A percentile compares a stretch with the other conserved stretches of the same genome.
Conservation (phyloP, 1,140 invertebrate genomes). For the Lepidotrigona ventralis region DNA sequence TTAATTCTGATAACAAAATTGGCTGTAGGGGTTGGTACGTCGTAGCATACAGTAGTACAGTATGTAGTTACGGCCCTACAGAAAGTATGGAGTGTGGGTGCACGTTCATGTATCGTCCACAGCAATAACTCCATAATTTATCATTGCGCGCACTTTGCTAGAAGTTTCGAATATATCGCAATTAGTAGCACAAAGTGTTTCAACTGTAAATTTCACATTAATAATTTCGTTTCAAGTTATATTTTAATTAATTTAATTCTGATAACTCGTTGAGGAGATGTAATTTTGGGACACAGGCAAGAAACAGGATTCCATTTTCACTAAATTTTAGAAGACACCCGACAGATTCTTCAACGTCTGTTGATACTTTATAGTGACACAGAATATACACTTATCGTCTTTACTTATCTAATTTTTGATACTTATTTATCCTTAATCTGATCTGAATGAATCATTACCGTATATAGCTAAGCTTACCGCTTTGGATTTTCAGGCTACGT, state of each 20-base stretch:
- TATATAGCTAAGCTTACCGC: neutral
- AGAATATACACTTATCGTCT: neutral
- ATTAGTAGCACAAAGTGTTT: no score
- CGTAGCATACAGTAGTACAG: no score
- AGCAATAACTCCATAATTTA: neutral
- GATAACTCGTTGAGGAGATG: neutral
- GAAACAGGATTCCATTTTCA: neutral
- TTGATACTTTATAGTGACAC: neutral
- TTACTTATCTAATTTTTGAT: neutral
- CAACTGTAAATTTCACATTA: no score
- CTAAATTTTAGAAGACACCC: neutral
- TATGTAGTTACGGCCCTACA: no score
- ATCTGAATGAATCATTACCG: neutral
- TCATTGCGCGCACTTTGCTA: neutral
- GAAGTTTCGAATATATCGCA: neutral
- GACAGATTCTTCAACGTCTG: neutral
- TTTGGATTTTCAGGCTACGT: neutral
- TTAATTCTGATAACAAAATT: no score
- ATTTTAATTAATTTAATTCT: neutral
- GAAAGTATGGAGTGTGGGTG: no score
- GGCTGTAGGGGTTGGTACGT: no score
- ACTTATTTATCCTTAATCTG: neutral
- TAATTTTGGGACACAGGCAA: neutral
- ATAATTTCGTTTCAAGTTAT: no score
- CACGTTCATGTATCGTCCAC: no score